Evolutionary conservation across 2,113 vertebrate species (phyloP).

Genomic region (Eclectus roratus): DNA sequence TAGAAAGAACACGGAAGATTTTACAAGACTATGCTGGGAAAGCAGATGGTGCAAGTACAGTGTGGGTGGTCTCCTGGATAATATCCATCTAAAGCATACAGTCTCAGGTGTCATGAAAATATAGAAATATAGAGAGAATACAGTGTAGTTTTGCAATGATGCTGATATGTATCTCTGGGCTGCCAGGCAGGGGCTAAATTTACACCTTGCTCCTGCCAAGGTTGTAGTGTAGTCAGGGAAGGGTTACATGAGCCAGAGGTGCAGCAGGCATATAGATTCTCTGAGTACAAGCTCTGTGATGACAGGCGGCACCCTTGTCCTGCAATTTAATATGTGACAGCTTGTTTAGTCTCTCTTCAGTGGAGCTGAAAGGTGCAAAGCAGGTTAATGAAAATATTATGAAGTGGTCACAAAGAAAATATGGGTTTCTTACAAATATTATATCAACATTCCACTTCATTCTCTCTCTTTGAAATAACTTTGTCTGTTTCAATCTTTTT

Average conservation of each 20-base stretch:
- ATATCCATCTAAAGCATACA: background rate
- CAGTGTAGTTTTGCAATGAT: background rate
- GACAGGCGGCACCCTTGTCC: background rate
- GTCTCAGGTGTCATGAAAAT: background rate
- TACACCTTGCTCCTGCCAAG: background rate
- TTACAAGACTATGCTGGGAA: background rate
- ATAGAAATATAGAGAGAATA: background rate
- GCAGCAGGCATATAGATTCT: fast-evolving
- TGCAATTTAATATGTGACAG: background rate
- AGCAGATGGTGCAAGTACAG: slow-evolving; percentile 6
- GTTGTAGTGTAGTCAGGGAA: background rate
- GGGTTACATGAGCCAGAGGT: background rate
- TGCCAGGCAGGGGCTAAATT: background rate
- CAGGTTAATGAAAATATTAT: background rate
- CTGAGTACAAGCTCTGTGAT: background rate
- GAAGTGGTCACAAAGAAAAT: background rate
- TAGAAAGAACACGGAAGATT: background rate
- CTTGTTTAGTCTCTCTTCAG: background rate
- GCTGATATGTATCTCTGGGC: background rate
- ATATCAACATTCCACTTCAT: background rate
- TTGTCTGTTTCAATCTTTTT: background rate
- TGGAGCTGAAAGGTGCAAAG: background rate
- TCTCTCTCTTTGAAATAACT: background rate
- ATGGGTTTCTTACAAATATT: background rate
- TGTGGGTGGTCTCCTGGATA: slow-evolving; percentile 6